Evolutionary conservation across 2,888 invertebrate species (phyloP), one percentile per base, ranked within the genome.

Genomic region (Epsilonema sp.): DNA sequence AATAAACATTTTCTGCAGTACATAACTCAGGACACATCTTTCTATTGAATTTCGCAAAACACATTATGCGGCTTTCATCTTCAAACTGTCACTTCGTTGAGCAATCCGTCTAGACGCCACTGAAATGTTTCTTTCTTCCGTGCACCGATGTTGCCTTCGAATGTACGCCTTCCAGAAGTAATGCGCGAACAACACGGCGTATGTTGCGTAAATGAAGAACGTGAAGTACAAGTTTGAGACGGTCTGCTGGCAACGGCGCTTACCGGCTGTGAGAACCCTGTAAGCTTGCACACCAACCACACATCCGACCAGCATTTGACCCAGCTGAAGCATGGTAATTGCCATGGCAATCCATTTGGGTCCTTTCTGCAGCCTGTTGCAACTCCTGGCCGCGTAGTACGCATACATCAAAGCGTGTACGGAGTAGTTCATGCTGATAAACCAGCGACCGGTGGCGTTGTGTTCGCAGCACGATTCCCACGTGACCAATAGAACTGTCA

Each of bases 261-360:
- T 54, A 3, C 62, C 65, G 22, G 53, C 48, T 2, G 51, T 50
- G 44, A 64, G 57, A n/a, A 58, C 52, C 22, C 55, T 50, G 50
- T 64, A 64, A 8, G 85, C 83, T 78, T 81, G 83, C 50, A 85
- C 71, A 69, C 87, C 90, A 62, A 92, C 80, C 42, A 76, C 75
- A 68, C 83, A 82, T n/a, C 92, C 92, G 53, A 86, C 76, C 43
- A 89, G 74, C 92, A 92, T 92, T 72, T 92, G 92, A 22, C 79
- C 71, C 47, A 92, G 75, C 67, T 92, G 90, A 44, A 86, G 73
- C 19, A 78, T 74, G 16, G 92, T 92, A 63, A 92, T 87, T 55
- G 80, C 70, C 80, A 90, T 86, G 50, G 85, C 80, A 55, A 89
- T 76, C 47, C 54, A 60, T 42, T 61, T 61, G 22, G 69, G 69